Evolutionary conservation across 2,113 vertebrate genomes (phyloP), one percentile per base, ranked within the genome.

Genomic region (Clinocottus analis): DNA sequence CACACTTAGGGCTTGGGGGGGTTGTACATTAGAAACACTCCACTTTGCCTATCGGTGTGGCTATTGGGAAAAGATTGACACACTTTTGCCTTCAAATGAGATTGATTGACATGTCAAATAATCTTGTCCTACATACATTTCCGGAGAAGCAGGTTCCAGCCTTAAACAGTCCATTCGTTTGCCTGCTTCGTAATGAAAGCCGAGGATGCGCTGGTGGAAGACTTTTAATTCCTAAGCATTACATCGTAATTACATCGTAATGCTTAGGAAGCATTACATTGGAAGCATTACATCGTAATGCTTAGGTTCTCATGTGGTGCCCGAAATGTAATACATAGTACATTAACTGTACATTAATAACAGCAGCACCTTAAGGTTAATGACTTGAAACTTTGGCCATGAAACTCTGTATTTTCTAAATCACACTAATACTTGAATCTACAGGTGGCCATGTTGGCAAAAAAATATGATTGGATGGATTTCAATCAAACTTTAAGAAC

Each of bases 281-380:
- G n/a, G n/a, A n/a, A n/a, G n/a, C n/a, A n/a, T n/a, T n/a, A n/a
- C n/a, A n/a, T n/a, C n/a, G n/a, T 47, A 31, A 2, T 78, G 53
- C 75, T 79, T 70, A 35, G 47, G 9, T 87, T 77, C 55, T 45
- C 35, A 64, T 60, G 60, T 71, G 23, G 73, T 31, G n/a, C 25
- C 68, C 1, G 35, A 39, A 73, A 73, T 65, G 1, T 70, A 65
- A 70, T 12, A 62, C 39, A 63, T 47, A 33, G 39, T 19, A 19
- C 45, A 47, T 43, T 43, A 43, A 43, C 4, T 14, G 41, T 47
- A 47, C 45, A 47, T 47, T 45, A 12, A 45, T 45, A 7, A 47
- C 17, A 19, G 45, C 45, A 47, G 17, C 51, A 37, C 37, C 23
- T 31, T 0, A 60, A 35, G 19, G 59, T 70, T 78, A 55, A 55